A percentile compares a stretch with the other conserved stretches of the same genome.
Evolutionary conservation across 2,113 vertebrate species (phyloP).

Genomic region (Tylochromis polylepis): DNA sequence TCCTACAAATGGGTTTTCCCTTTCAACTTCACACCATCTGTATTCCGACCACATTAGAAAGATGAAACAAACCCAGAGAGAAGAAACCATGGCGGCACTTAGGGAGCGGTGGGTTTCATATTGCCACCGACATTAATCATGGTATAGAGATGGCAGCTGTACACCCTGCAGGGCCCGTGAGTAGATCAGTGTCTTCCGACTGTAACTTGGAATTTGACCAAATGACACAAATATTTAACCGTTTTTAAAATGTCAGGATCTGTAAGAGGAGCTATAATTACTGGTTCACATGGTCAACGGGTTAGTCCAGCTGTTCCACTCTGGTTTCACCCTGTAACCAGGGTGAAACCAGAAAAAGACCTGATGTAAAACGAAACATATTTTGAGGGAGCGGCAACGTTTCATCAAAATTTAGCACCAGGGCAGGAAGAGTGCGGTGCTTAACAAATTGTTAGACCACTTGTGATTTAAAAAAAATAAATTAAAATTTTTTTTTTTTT

Average conservation of each 20-base stretch:
- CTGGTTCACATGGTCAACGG: neutral
- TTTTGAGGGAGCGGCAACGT: neutral
- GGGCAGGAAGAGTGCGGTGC: too few species aligned
- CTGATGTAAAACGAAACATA: neutral
- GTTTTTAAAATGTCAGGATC: neutral
- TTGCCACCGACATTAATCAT: conserved; percentile 57
- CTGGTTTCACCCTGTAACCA: too few species aligned
- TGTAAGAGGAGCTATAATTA: neutral
- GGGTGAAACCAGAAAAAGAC: too few species aligned
- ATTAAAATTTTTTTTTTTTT: too few species aligned
- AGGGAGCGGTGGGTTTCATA: conserved; percentile 52
- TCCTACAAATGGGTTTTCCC: conserved; percentile 45
- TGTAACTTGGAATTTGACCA: neutral
- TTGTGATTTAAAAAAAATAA: neutral
- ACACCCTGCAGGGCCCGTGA: neutral
- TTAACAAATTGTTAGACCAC: too few species aligned
- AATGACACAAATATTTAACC: neutral
- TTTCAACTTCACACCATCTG: conserved; percentile 44
- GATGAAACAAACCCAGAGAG: conserved; percentile 33
- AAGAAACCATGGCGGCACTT: conserved; percentile 21
- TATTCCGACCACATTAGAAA: conserved; percentile 52
- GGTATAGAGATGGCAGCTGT: conserved; percentile 10
- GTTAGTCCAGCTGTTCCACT: neutral
- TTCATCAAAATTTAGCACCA: too few species aligned
- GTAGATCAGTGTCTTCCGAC: neutral